Conservation (phyloP, 2,888 invertebrate genomes). For the Amorpha juglandis region DNA sequence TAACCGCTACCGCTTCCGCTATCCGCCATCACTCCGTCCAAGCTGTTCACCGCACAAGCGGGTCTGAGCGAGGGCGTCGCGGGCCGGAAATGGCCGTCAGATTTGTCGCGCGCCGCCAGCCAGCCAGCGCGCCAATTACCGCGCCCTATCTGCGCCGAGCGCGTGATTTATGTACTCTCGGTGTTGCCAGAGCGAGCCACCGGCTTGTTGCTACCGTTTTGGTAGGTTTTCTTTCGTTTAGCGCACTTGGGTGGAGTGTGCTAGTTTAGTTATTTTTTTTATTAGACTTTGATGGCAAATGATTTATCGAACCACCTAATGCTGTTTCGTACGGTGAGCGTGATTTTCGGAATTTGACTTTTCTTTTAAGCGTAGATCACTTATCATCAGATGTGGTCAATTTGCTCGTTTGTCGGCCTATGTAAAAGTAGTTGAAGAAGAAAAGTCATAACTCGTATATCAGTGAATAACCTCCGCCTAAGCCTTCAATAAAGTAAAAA, state of each 20-base stretch:
- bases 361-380: too few relatives aligned
- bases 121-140: slow-evolving; percentile 69
- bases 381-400: too few relatives aligned
- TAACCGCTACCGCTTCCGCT: background rate
- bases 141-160: slow-evolving; percentile 38
- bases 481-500: background rate
- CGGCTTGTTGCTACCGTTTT: slow-evolving; percentile 5
- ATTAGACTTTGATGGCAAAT: too few relatives aligned
- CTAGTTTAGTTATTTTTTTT: background rate
- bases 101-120: slow-evolving; percentile 69
- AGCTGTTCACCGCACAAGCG: background rate
- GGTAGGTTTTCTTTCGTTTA: background rate
- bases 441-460: too few relatives aligned
- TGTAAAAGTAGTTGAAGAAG: too few relatives aligned
- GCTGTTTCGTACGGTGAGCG: too few relatives aligned
- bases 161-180: slow-evolving; percentile 26
- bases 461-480: background rate
- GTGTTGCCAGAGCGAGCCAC: slow-evolving; percentile 13
- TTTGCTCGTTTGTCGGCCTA: too few relatives aligned
- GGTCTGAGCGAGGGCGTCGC: background rate
- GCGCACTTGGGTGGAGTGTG: too few relatives aligned
- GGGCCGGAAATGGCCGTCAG: slow-evolving; percentile 67
- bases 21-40: background rate
- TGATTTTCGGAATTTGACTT: too few relatives aligned
- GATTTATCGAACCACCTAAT: too few relatives aligned